Evolutionary conservation across 2,888 invertebrate species (phyloP).

Genomic region (Dasypolia templi): DNA sequence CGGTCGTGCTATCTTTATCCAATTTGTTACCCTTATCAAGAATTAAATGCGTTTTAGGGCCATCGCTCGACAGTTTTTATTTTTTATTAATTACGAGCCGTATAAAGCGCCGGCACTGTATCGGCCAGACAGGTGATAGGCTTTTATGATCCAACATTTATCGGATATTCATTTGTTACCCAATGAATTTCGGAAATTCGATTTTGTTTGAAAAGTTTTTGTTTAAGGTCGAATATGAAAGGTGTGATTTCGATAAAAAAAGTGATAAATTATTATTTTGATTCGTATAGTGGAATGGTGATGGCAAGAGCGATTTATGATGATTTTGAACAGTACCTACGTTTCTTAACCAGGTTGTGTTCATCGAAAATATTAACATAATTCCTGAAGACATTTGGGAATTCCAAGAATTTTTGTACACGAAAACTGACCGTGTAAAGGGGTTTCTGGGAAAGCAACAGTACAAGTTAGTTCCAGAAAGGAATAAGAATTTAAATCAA

Average conservation of each 20-base stretch:
- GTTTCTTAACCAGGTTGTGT: not conserved
- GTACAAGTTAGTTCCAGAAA: constrained; percentile 2
- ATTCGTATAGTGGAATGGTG: not conserved
- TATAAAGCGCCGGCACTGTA: constrained; percentile 77
- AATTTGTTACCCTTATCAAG: constrained; percentile 91
- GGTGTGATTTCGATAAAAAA: constrained; percentile 32
- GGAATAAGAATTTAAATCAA: not conserved
- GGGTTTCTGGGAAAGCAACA: not conserved
- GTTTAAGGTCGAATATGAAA: constrained; percentile 45
- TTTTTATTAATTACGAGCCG: constrained; percentile 87
- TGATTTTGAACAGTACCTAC: not conserved
- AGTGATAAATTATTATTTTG: not conserved
- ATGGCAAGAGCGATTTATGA: not conserved
- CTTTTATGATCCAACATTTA: constrained; percentile 85
- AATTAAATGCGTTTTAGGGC: constrained; percentile 90
- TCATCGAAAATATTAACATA: not conserved
- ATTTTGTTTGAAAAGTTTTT: constrained; percentile 62
- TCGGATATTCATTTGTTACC: constrained; percentile 84
- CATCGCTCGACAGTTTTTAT: constrained; percentile 82
- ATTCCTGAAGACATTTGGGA: not conserved
- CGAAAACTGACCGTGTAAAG: not conserved
- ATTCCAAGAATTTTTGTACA: not conserved
- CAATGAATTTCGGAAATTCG: constrained; percentile 75
- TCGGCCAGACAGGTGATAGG: constrained; percentile 84
- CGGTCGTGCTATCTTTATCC: constrained; percentile 88